These are phyloP conservation scores for Eupeodes corollae DNA, from an alignment of 1,140 invertebrate genomes.

Conservation along the genomic window DNA sequence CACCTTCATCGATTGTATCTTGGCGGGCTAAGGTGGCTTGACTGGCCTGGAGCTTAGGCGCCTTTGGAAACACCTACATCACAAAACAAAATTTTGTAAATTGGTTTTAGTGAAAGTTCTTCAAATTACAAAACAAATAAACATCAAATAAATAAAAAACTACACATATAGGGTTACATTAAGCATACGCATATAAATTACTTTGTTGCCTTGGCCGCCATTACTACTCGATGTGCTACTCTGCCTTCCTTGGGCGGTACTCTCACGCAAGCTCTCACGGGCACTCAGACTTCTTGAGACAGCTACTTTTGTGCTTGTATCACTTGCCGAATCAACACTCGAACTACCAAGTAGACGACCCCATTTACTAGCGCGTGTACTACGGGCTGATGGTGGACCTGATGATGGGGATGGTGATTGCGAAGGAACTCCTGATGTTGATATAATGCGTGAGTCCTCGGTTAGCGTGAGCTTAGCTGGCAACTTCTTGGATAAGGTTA, in stretches of 20 bases:
- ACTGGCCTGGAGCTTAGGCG: slow-evolving; percentile 55
- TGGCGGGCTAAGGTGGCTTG: slow-evolving; percentile 46
- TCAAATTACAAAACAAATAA: not conserved
- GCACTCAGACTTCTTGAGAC: slow-evolving; percentile 59
- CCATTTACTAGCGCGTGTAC: slow-evolving; percentile 58
- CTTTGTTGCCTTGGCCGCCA: slow-evolving; percentile 51
- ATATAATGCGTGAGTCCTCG: slow-evolving; percentile 36
- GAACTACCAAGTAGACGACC: slow-evolving; percentile 64
- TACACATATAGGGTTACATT: not conserved
- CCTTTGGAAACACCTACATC: slow-evolving; percentile 55
- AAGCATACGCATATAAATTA: slow-evolving; percentile 25
- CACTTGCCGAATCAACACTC: slow-evolving; percentile 49
- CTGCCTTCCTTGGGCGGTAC: slow-evolving; percentile 39
- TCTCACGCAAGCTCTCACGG: slow-evolving; percentile 47
- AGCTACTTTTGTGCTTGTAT: slow-evolving; percentile 40
- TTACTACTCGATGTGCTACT: slow-evolving; percentile 42
- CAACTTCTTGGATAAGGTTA: slow-evolving; percentile 30
- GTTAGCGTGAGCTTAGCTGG: slow-evolving; percentile 37
- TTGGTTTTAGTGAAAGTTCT: not conserved
- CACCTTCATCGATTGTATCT: slow-evolving; percentile 76
- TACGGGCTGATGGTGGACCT: slow-evolving; percentile 37
- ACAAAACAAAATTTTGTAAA: slow-evolving; percentile 1
- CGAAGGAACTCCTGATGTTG: slow-evolving; percentile 41
- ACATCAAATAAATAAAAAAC: not conserved
- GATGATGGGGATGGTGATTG: slow-evolving; percentile 48